These are phyloP conservation scores for Lissonota sp. DNA, from an alignment of 2,888 invertebrate genomes.

Conservation along the genomic window DNA sequence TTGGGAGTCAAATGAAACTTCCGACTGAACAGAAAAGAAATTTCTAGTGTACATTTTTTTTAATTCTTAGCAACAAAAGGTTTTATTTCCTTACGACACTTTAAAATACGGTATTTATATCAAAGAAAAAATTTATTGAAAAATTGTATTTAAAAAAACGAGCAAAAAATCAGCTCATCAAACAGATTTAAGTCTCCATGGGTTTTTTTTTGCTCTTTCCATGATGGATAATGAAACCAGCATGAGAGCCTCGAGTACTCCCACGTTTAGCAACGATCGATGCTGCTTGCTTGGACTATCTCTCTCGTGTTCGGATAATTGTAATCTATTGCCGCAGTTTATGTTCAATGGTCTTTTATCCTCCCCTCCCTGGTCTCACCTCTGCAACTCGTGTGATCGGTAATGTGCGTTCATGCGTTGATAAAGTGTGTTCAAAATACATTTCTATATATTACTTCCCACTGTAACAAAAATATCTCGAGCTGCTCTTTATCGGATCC, in stretches of 20 bases:
- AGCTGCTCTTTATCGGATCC: too few species aligned
- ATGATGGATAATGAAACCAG: too few species aligned
- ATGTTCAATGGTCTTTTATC: conserved; percentile 65
- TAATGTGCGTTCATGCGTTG: conserved; percentile 68
- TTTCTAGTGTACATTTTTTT: conserved; percentile 1
- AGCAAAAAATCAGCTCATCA: too few species aligned
- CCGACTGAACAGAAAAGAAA: conserved; percentile 31
- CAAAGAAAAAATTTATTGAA: too few species aligned
- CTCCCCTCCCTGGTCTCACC: conserved; percentile 39
- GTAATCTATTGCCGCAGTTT: conserved; percentile 80
- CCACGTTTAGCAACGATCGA: conserved; percentile 57
- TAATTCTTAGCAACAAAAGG: too few species aligned
- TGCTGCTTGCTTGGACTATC: conserved; percentile 61
- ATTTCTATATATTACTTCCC: neutral
- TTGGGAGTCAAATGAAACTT: conserved; percentile 41
- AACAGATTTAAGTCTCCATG: too few species aligned
- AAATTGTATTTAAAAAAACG: too few species aligned
- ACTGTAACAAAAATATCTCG: too few species aligned
- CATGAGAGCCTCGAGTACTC: conserved; percentile 44
- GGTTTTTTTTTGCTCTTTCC: too few species aligned
- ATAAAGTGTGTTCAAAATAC: conserved; percentile 71
- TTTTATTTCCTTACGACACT: too few species aligned
- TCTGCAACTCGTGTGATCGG: conserved; percentile 52
- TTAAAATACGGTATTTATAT: too few species aligned
- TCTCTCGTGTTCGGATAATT: conserved; percentile 80